Evolutionary conservation across 2,888 invertebrate genomes (phyloP).

Genomic region (Amiota mariae): DNA sequence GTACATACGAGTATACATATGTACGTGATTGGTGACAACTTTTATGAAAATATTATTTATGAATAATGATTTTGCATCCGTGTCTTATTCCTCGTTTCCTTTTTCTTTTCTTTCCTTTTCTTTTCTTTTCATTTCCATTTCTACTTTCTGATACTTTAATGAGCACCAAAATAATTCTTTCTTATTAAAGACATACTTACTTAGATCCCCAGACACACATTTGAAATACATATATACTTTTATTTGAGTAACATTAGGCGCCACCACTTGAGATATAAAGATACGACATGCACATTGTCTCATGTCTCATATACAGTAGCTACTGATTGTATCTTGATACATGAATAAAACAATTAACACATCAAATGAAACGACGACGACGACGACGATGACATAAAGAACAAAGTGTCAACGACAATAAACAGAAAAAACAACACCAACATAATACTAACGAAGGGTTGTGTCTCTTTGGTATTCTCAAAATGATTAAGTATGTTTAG

Average conservation of each 20-base stretch:
- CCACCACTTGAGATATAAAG: conserved; percentile 27
- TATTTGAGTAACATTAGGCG: conserved; percentile 55
- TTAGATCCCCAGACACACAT: not conserved
- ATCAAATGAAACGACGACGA: conserved; percentile 27
- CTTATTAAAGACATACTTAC: not conserved
- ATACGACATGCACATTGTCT: not conserved
- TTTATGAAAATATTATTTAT: no score
- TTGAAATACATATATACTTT: no score
- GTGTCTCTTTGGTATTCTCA: not conserved
- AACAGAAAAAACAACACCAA: no score
- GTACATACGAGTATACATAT: no score
- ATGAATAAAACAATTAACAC: conserved; percentile 33
- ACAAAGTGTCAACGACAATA: conserved; percentile 15
- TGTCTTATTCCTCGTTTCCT: no score
- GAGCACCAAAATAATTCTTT: no score
- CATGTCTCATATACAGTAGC: conserved; percentile 7
- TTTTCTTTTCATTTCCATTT: no score
- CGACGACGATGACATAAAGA: conserved; percentile 27
- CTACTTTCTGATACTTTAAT: no score
- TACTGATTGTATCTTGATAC: not conserved
- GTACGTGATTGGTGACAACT: no score
- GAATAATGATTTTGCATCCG: no score
- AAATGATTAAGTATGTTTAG: conserved; percentile 44
- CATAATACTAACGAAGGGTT: not conserved
- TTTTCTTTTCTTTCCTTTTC: no score